Conservation (phyloP, 2,888 invertebrate species). For the Philhelius pedissequus region DNA sequence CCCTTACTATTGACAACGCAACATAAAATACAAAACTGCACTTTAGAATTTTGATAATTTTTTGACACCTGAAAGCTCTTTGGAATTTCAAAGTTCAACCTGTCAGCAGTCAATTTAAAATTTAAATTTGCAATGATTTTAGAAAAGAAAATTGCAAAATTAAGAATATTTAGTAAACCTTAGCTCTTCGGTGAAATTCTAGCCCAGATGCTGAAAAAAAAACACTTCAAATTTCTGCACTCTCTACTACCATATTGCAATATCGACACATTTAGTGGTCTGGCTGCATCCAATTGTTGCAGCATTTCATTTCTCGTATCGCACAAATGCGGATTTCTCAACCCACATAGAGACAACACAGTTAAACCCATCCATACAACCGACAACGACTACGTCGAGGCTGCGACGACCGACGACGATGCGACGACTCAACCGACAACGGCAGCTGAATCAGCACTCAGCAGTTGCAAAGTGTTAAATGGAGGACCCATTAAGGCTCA, state of each 20-base stretch:
- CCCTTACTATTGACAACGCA: too few species aligned
- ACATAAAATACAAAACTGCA: too few species aligned
- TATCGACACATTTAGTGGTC: conserved; percentile 50
- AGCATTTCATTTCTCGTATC: conserved; percentile 66
- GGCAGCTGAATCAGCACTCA: conserved; percentile 24
- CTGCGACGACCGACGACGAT: background rate
- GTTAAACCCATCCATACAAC: background rate
- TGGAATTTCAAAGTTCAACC: too few species aligned
- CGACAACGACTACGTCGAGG: background rate
- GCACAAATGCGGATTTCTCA: conserved; percentile 47
- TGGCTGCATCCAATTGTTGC: conserved; percentile 37
- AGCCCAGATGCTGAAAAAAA: background rate
- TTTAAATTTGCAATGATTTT: too few species aligned
- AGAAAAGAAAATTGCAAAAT: too few species aligned
- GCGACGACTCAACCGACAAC: background rate
- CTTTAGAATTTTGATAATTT: too few species aligned
- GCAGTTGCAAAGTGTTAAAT: conserved; percentile 74
- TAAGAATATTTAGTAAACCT: background rate
- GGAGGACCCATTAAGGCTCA: conserved; percentile 79
- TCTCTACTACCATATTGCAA: conserved; percentile 14
- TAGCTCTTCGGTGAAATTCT: background rate
- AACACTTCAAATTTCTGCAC: conserved; percentile 15
- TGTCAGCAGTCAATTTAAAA: too few species aligned
- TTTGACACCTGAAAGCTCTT: too few species aligned
- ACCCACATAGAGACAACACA: conserved; percentile 52